Evolutionary conservation across 2,113 vertebrate species (phyloP), one percentile per base, ranked within the genome.

Genomic region (Pachypanchax playfairii): DNA sequence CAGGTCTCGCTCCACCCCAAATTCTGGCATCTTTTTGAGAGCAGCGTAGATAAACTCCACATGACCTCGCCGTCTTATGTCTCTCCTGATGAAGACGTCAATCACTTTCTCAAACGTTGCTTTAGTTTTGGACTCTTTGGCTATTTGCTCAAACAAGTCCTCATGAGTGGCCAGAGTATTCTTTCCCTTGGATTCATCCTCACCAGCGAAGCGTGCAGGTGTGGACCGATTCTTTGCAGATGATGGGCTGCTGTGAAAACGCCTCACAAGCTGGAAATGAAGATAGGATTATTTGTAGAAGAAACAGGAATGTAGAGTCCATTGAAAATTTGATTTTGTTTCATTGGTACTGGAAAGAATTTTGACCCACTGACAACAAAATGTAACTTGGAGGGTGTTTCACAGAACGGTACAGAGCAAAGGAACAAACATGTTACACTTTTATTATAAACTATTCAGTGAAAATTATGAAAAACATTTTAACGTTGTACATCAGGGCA

Each of bases 21-120:
- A 97, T 47, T 94, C 91, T 0, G 79, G 88, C 95, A 97, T 97
- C 88, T 93, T 93, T 70, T 83, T 90, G 65, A 96, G 78, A 3
- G 95, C 95, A 0, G 94, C 89, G 20, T 97, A 95, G 71, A 97
- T 95, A 28, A 97, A 95, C 80, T 97, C 95, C 22, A 97, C 89
- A 0, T 96, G 95, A 3, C 95, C 95, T 0, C 94, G 90, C 8
- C 91, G 86, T 2, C 92, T 88, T 13, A 93, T 67, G 11, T 91
- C 94, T 6, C 31, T 70, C 59, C 87, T 83, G 25, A 18, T 73
- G 41, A 94, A 97, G 22, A 84, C 38, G 0, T 90, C 89, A 39
- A 97, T 50, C 0, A 90, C 93, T 13, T 53, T 75, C 52, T 80
- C 75, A 33, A 95, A 97, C 0, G 87, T 88, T 9, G 91, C 91